Percentiles rank a stretch among this genome's conserved stretches.
phyloP scores from a whole-genome alignment of 2,888 invertebrate genomes.

The Deilephila porcellus region DNA sequence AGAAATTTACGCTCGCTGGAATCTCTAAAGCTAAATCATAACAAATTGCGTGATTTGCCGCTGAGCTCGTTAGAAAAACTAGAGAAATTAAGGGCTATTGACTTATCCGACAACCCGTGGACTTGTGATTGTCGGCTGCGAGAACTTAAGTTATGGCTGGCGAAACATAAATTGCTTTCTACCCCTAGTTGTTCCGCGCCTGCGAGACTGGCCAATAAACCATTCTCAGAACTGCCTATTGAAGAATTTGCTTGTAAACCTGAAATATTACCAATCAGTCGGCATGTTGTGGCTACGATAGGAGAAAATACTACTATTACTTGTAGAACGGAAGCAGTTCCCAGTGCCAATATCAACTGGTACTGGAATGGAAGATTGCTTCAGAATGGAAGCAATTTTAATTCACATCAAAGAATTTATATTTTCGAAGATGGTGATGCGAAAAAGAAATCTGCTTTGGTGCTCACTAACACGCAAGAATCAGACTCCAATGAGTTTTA shows the following conservation, averaged over 20 bases:
- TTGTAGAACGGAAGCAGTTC: constrained; percentile 92
- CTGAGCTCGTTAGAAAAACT: constrained; percentile 90
- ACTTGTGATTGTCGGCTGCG: constrained; percentile 93
- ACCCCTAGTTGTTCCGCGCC: constrained; percentile 92
- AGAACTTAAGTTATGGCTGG: constrained; percentile 92
- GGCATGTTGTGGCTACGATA: constrained; percentile 90
- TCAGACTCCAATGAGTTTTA: constrained; percentile 93
- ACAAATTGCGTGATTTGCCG: constrained; percentile 89
- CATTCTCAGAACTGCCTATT: constrained; percentile 90
- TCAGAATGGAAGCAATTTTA: constrained; percentile 91
- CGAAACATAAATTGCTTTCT: constrained; percentile 90
- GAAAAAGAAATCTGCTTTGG: constrained; percentile 90
- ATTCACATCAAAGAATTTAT: constrained; percentile 90
- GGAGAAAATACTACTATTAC: constrained; percentile 94
- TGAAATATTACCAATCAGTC: constrained; percentile 89
- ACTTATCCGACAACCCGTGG: constrained; percentile 95
- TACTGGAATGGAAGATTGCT: constrained; percentile 93
- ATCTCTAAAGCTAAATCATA: constrained; percentile 91
- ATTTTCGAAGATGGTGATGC: constrained; percentile 91
- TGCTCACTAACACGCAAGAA: constrained; percentile 93
- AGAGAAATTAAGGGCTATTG: constrained; percentile 90
- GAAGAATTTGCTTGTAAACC: constrained; percentile 95
- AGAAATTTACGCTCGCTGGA: constrained; percentile 90
- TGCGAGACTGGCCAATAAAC: constrained; percentile 87
- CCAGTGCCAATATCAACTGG: constrained; percentile 93